Evolutionary conservation across 2,113 vertebrate genomes (phyloP).

Genomic region (Chaetorhynchus papuensis): DNA sequence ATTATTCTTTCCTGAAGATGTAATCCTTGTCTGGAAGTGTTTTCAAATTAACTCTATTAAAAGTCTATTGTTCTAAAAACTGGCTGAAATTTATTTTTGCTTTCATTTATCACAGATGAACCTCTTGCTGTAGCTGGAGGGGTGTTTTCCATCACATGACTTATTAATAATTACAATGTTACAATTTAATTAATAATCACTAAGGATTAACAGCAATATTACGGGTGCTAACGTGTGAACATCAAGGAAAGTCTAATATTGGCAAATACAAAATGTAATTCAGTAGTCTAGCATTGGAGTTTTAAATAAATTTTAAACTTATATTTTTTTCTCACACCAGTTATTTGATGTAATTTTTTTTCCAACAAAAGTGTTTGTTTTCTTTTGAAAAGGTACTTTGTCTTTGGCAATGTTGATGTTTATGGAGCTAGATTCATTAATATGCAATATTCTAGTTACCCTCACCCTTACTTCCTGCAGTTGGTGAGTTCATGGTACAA

Average conservation of each 20-base stretch:
- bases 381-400: background rate
- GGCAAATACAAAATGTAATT: background rate
- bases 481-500: background rate
- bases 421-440: background rate
- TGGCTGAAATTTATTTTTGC: background rate
- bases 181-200: background rate
- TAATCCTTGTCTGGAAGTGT: background rate
- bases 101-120: background rate
- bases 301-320: background rate
- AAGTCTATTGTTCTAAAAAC: background rate
- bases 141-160: background rate
- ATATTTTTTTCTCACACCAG: accelerated
- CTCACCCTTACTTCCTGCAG: background rate
- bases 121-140: background rate
- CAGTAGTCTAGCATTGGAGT: background rate
- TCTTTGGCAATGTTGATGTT: background rate
- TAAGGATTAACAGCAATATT: background rate
- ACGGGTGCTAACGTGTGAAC: background rate
- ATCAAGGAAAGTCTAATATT: background rate
- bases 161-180: background rate
- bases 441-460: background rate
- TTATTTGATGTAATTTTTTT: background rate
- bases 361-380: background rate
- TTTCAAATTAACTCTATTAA: background rate
- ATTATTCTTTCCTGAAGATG: background rate